phyloP scores from a whole-genome alignment of 2,113 vertebrate genomes.

The Indicator indicator region DNA sequence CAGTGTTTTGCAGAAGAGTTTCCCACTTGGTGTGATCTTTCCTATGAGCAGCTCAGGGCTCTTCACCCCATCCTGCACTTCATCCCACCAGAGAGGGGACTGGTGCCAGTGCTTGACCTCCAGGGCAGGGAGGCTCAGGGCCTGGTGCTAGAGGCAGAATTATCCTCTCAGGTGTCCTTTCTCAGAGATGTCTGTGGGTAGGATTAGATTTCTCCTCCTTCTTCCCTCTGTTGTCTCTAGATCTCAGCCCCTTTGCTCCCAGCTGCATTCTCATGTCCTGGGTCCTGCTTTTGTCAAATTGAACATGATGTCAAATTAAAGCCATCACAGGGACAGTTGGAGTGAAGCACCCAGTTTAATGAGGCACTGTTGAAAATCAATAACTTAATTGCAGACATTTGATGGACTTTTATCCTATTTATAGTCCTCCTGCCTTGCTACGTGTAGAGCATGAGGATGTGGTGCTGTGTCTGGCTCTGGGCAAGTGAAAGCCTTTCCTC shows the following conservation, averaged over 20 bases:
- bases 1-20: neutral
- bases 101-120: neutral
- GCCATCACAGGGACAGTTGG: constrained; percentile 67
- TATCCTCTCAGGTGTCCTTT: neutral
- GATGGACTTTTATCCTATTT: constrained; percentile 82
- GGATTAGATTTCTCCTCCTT: neutral
- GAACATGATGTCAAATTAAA: constrained; percentile 82
- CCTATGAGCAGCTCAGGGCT: neutral
- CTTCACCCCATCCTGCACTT: neutral
- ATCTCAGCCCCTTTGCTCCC: neutral
- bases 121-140: neutral
- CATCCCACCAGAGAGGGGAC: neutral
- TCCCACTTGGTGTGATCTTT: neutral
- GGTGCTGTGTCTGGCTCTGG: neutral
- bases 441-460: constrained; percentile 69
- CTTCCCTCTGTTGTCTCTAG: neutral
- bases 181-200: neutral
- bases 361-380: constrained; percentile 80
- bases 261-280: neutral
- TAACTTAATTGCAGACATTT: constrained; percentile 80
- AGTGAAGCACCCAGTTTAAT: constrained; percentile 77
- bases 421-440: constrained; percentile 69
- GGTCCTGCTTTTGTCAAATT: constrained; percentile 73
- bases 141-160: neutral
- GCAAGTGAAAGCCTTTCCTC: neutral